Evolutionary conservation across 2,888 invertebrate species (phyloP), one percentile per base, ranked within the genome.

Genomic region (Teleogryllus oceanicus): DNA sequence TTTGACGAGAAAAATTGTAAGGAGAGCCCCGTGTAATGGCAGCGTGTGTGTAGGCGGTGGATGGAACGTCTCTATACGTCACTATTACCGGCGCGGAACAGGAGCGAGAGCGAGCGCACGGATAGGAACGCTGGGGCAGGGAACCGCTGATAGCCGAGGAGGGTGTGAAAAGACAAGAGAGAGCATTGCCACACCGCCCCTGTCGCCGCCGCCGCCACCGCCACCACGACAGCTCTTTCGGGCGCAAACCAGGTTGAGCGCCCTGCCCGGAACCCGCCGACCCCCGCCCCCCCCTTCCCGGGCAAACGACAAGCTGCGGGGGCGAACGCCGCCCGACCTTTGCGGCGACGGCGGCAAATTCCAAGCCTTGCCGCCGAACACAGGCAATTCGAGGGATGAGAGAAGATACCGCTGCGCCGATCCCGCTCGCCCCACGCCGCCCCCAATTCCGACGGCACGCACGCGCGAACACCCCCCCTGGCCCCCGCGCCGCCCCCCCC

Each of bases 31-130:
- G 62, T 62, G 62, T 62, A 62, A 62, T 62, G n/a, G 62, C 62
- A 62, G 62, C 62, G 62, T 62, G 62, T 62, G 62, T n/a, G 62
- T 13, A 62, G 62, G 62, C 62, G 62, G 62, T n/a, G n/a, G 62
- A 62, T 62, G 62, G 62, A 62, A 62, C 62, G 62, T 62, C 62
- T 62, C 62, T 62, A 62, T 62, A 62, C n/a, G 62, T 62, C 62
- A 62, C 62, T 62, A 62, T 62, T 62, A 62, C 62, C 16, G 16
- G 62, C 62, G 62, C 62, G 62, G 16, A 37, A 62, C 62, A 62
- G 13, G 62, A 62, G 62, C 62, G 62, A n/a, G 62, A 13, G 62
- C 62, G 62, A 37, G 37, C 37, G 37, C 37, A 37, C 37, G 37
- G 37, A 37, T 37, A 37, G 37, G 37, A 37, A 37, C 37, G 37